Percentiles rank a stretch among this genome's conserved stretches.
These are phyloP conservation scores for Allolobophora icterica DNA, from an alignment of 2,888 invertebrate genomes.

Conservation along the genomic window DNA sequence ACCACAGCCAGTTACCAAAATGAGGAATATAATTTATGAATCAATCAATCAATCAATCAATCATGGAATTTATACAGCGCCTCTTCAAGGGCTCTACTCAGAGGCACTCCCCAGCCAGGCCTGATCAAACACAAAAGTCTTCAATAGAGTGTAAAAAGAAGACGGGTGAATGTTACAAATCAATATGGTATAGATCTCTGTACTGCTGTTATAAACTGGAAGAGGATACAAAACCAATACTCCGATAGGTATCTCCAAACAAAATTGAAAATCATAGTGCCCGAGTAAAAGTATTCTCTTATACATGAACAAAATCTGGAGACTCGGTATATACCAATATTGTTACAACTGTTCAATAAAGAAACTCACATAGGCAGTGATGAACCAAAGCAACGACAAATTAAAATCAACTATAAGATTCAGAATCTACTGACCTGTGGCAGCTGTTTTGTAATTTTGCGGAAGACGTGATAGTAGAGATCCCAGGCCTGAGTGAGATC, in stretches of 20 bases:
- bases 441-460: slow-evolving; percentile 91
- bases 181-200: no score
- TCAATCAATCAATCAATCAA: not conserved
- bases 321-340: not conserved
- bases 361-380: not conserved
- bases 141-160: no score
- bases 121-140: no score
- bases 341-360: no score
- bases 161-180: no score
- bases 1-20: not conserved
- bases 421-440: slow-evolving; percentile 67
- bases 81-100: no score
- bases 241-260: not conserved
- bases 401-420: not conserved
- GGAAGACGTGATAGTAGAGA: slow-evolving; percentile 96
- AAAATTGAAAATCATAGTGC: not conserved
- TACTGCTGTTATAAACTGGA: not conserved
- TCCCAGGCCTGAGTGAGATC: slow-evolving; percentile 99
- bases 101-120: no score
- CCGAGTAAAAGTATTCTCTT: not conserved
- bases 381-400: not conserved
- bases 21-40: not conserved
- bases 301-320: not conserved
- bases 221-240: not conserved
- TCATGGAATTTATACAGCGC: no score